phyloP scores from a whole-genome alignment of 1,140 invertebrate genomes.

The Bursaphelenchus mucronatus region DNA sequence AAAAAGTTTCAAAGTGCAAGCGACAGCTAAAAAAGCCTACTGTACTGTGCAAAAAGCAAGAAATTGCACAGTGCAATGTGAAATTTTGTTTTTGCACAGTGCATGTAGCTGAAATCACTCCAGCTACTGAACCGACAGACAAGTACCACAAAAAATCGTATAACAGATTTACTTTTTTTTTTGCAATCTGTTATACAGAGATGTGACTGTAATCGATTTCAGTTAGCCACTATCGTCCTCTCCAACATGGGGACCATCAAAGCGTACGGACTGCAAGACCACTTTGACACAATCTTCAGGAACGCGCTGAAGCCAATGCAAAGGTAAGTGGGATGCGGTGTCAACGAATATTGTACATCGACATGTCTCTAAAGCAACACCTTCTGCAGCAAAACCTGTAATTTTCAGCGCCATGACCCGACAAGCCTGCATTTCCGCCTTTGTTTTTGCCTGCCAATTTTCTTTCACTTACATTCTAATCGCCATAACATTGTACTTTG shows the following conservation, averaged over 20 bases:
- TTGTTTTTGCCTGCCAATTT: conserved; percentile 59
- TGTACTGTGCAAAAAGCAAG: no score
- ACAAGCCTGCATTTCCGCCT: conserved; percentile 51
- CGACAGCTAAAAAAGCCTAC: no score
- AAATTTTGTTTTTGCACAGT: no score
- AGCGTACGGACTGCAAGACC: conserved; percentile 52
- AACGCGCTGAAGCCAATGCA: conserved; percentile 51
- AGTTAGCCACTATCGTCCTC: conserved; percentile 54
- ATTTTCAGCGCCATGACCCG: conserved; percentile 52
- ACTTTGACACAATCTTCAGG: conserved; percentile 50
- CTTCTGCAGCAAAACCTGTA: not conserved
- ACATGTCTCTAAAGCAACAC: not conserved
- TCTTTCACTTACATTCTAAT: conserved; percentile 56
- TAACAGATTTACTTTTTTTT: no score
- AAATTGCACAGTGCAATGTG: no score
- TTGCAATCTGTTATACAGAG: no score
- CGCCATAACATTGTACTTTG: conserved; percentile 52
- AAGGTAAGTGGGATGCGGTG: conserved; percentile 28
- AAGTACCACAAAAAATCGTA: no score
- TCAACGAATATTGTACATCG: no score
- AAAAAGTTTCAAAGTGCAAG: no score
- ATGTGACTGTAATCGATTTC: conserved; percentile 23
- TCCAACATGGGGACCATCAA: conserved; percentile 59
- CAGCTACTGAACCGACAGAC: no score
- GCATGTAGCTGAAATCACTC: no score